These are phyloP conservation scores for Folsomia manolachei DNA, from an alignment of 2,888 invertebrate species.

Conservation along the genomic window DNA sequence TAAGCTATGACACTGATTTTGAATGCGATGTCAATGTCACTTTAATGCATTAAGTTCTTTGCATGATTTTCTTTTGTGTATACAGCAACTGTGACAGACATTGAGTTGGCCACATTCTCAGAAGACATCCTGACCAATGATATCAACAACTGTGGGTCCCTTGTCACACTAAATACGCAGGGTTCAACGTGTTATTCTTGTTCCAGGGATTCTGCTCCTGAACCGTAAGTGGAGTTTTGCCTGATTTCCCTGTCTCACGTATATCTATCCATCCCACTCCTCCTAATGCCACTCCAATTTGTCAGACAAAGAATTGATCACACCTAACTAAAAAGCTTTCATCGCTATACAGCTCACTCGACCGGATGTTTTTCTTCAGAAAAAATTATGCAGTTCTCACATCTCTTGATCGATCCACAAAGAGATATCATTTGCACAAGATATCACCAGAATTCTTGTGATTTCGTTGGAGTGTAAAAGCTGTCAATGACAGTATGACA, in stretches of 20 bases:
- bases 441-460: too few relatives aligned
- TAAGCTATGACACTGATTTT: too few relatives aligned
- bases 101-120: conserved; percentile 66
- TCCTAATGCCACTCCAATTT: too few relatives aligned
- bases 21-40: too few relatives aligned
- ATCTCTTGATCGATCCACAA: too few relatives aligned
- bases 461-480: too few relatives aligned
- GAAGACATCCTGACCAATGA: conserved; percentile 72
- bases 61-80: too few relatives aligned
- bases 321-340: background rate
- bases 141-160: conserved; percentile 64
- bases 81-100: conserved; percentile 58
- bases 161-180: conserved; percentile 71
- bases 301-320: background rate
- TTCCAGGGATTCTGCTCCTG: conserved; percentile 68
- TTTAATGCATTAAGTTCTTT: too few relatives aligned
- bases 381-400: background rate
- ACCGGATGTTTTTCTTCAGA: background rate
- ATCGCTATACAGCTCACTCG: background rate
- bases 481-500: too few relatives aligned
- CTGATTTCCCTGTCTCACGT: too few relatives aligned
- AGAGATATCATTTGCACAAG: too few relatives aligned
- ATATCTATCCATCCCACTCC: too few relatives aligned
- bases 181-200: conserved; percentile 70
- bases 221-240: conserved; percentile 62